Evolutionary conservation across 1,140 invertebrate genomes (phyloP).

Genomic region (Tetramorium alpestre): DNA sequence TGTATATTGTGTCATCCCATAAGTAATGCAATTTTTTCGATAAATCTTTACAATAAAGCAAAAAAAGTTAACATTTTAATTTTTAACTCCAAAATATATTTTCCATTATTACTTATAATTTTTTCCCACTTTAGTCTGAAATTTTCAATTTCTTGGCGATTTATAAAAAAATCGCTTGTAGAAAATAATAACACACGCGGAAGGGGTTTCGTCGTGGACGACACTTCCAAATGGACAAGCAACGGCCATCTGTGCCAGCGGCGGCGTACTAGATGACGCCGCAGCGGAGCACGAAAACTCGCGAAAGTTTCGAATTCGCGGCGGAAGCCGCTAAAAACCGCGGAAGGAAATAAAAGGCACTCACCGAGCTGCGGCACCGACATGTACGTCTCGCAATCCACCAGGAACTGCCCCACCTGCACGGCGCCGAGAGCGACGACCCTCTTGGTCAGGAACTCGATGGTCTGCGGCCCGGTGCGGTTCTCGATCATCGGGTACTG

Average conservation of each 20-base stretch:
- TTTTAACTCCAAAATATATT: too few species aligned
- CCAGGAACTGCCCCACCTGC: conserved; percentile 95
- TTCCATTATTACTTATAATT: too few species aligned
- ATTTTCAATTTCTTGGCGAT: too few species aligned
- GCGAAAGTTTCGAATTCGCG: neutral
- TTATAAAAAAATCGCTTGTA: neutral
- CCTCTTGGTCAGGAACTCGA: conserved; percentile 94
- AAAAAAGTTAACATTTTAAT: too few species aligned
- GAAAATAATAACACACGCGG: neutral
- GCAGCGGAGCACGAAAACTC: neutral
- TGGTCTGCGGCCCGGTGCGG: conserved; percentile 93
- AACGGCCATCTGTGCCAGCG: conserved; percentile 25
- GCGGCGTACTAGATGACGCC: neutral
- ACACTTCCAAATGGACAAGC: neutral
- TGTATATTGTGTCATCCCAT: too few species aligned
- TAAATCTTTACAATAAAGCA: too few species aligned
- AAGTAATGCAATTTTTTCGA: too few species aligned
- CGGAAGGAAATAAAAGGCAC: conserved; percentile 60
- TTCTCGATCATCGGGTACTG: conserved; percentile 95
- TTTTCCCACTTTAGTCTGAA: too few species aligned
- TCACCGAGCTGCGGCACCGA: conserved; percentile 91
- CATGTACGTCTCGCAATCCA: conserved; percentile 97
- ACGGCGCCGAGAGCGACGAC: conserved; percentile 94
- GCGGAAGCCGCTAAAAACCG: neutral
- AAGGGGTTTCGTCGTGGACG: neutral